Evolutionary conservation across 1,140 invertebrate genomes (phyloP), one percentile per base, ranked within the genome.

Genomic region (Danaus melanippus): DNA sequence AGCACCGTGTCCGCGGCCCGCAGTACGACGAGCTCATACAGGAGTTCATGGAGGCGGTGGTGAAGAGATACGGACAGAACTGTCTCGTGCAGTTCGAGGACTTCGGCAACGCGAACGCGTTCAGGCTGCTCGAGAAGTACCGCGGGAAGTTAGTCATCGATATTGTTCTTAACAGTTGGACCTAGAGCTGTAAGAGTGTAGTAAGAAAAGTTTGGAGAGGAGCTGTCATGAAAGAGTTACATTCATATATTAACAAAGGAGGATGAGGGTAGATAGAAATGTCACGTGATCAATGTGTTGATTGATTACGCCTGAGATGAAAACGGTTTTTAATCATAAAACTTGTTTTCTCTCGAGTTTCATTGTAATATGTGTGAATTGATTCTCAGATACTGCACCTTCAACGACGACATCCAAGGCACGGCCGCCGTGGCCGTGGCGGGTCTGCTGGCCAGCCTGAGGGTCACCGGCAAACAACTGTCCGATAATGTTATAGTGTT

Each of bases 351-450:
- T 15, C n/a, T 11, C 9, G 3, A 9, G 2, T 15, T 47, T 21
- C 39, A 32, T 39, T 11, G 11, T 39, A 39, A 2, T n/a, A 32
- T 48, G 1, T 41, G 6, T 12, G 41, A 10, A 47, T 42, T 55
- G 6, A 32, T 47, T 44, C 10, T 11, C 58, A 86, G 81, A 60
- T 98, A 96, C 71, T 98, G 96, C 77, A 97, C 95, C 7, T 98
- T 99, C 78, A 98, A 99, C 85, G 96, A 98, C 72, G 97, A 98
- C 74, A 97, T 98, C 71, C 97, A 99, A 82, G 96, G 96, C 21
- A 96, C 96, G 4, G 94, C 93, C 8, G 90, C 95, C 7, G 96
- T 98, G 9, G 96, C 95, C 2, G 92, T 99, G 8, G 95, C 96
- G 17, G 97, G 97, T 0, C 79, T 99, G 10, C 79, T 98, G n/a